phyloP scores from a whole-genome alignment of 2,888 invertebrate genomes.

The Sepiola atlantica region DNA sequence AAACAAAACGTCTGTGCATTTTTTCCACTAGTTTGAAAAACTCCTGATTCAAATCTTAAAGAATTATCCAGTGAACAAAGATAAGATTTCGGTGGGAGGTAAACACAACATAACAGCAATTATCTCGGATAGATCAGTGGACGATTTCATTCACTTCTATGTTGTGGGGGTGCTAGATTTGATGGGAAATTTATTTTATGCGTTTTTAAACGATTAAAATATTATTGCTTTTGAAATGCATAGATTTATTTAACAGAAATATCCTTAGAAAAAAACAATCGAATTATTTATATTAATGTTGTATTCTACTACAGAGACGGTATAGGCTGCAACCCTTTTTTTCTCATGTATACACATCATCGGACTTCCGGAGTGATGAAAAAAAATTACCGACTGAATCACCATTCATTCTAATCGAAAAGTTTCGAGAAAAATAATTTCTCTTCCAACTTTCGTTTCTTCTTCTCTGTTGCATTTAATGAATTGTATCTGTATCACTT shows the following conservation, averaged over 20 bases:
- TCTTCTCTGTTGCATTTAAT: not conserved
- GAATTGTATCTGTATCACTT: not conserved
- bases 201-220: not conserved
- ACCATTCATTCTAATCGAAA: not conserved
- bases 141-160: not conserved
- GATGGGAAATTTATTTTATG: not conserved
- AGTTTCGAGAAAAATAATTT: not conserved
- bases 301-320: not conserved
- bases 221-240: not conserved
- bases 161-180: not conserved
- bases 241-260: not conserved
- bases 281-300: not conserved
- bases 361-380: not conserved
- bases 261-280: not conserved
- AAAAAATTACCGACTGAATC: not conserved
- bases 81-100: constrained; percentile 33
- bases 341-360: not conserved
- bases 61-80: constrained; percentile 37
- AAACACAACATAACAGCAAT: constrained; percentile 38
- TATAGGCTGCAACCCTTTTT: not conserved
- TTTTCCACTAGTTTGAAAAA: not conserved
- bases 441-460: not conserved
- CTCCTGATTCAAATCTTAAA: not conserved
- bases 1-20: not conserved
- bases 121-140: not conserved